Base-by-base conservation (phyloP, 2,888 invertebrate species). In the Chirona hameri region DNA sequence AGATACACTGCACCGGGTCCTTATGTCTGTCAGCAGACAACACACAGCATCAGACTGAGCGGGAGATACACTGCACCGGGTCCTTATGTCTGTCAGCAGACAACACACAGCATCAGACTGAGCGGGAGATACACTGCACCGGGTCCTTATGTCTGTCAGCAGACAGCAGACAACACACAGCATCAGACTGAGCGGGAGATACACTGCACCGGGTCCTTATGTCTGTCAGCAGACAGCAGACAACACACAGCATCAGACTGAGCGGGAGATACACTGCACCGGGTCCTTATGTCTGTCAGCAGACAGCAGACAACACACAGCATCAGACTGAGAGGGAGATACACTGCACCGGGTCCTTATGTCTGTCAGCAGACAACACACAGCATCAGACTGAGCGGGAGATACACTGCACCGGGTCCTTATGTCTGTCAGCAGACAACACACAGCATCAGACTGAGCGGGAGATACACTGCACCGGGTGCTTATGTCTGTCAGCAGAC, bases 391-490 rank as follows among this genome's bases (percentile, higher is more conserved):
- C 96, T 94, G 0, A 95, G 91, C 2, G 99, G 99, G 89, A 91
- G 87, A 99, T 90, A 87, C 97, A 96, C 88, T 99, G 98, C 81
- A 99, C 93, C 0, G 97, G 93, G 90, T 99, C 99, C 88, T 94
- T 93, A 87, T 99, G 99, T 0, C 98, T 99, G 88, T 83, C 52
- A 18, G 52, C 52, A 52, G 39, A 39, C 39, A 39, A 39, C 39
- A 39, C 39, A 39, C 85, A 99, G 90, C 87, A 96, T 94, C 87
- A 94, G 94, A 0, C 96, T 94, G 0, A 95, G 91, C 3, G 99
- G 99, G 95, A 91, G 87, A 99, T 90, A 87, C 97, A 96, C 88
- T 99, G 98, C 81, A 99, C 93, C 0, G 97, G 93, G 90, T 99
- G 99, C 88, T 94, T 93, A 87, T 99, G 99, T 0, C 98, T 99